Evolutionary conservation across 2,888 invertebrate species (phyloP).

Genomic region (Eulithis prunata): DNA sequence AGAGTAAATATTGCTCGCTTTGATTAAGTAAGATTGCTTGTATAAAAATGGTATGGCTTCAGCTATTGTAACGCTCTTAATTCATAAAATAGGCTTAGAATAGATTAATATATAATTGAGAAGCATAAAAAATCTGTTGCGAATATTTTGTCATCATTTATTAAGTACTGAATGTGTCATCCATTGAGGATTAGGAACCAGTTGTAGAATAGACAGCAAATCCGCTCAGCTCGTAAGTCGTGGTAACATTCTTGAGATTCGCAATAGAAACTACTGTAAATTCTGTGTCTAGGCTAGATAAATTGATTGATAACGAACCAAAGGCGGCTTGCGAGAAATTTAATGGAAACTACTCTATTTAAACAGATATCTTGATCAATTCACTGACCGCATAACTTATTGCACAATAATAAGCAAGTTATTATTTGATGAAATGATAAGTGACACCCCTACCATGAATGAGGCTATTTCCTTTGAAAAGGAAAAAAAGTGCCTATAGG

Average conservation of each 20-base stretch:
- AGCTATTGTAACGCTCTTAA: conserved; percentile 14
- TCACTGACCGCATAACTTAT: conserved; percentile 55
- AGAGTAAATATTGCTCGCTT: background rate
- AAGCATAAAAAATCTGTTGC: conserved; percentile 1
- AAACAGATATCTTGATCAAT: conserved; percentile 62
- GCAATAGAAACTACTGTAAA: conserved; percentile 46
- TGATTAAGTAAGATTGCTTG: background rate
- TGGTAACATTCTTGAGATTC: conserved; percentile 15
- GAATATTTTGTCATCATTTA: conserved; percentile 9
- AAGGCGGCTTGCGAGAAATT: conserved; percentile 70
- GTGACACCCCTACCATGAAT: background rate
- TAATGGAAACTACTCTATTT: conserved; percentile 71
- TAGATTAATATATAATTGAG: conserved; percentile 9
- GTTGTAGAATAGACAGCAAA: conserved; percentile 68
- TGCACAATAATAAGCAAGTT: conserved; percentile 51
- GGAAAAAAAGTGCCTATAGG: too few relatives aligned
- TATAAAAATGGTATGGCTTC: conserved; percentile 9
- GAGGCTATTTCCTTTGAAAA: background rate
- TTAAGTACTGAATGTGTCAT: conserved; percentile 7
- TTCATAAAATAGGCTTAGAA: conserved; percentile 7
- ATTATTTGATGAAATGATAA: conserved; percentile 52
- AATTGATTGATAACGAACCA: conserved; percentile 78
- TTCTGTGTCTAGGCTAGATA: conserved; percentile 60
- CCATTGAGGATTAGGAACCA: conserved; percentile 66
- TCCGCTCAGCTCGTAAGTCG: conserved; percentile 44